phyloP scores from a whole-genome alignment of 2,797 vertebrate genomes.

The Erpetoichthys calabaricus region DNA sequence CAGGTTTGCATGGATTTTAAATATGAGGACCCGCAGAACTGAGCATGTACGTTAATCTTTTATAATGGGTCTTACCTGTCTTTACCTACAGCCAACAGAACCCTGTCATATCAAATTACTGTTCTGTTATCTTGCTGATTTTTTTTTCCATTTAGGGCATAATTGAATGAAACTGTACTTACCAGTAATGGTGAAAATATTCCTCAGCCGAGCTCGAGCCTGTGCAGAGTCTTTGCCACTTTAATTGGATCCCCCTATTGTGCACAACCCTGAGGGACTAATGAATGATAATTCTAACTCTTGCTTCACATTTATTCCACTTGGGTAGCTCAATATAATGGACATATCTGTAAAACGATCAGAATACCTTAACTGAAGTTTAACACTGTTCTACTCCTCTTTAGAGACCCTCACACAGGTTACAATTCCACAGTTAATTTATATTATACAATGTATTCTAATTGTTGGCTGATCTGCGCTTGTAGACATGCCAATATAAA shows the following conservation, averaged over 20 bases:
- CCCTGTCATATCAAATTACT: no score
- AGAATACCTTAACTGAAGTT: conserved; percentile 8
- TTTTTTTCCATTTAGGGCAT: no score
- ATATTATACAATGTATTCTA: conserved; percentile 6
- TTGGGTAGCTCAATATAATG: conserved; percentile 20
- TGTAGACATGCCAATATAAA: no score
- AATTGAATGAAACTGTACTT: no score
- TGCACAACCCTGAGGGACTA: conserved; percentile 20
- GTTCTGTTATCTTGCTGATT: no score
- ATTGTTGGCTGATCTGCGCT: conserved; percentile 12
- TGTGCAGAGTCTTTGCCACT: conserved; percentile 31
- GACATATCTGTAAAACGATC: conserved; percentile 24
- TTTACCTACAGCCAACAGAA: no score
- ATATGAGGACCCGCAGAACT: no score
- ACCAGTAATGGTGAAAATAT: conserved; percentile 25
- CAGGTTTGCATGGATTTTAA: no score
- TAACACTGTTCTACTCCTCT: conserved; percentile 19
- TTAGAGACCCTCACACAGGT: conserved; percentile 14
- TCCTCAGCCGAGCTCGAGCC: conserved; percentile 35
- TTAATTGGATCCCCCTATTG: conserved; percentile 15
- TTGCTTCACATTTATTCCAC: conserved; percentile 29
- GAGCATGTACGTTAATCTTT: no score
- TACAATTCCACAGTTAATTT: conserved; percentile 19
- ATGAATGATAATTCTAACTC: conserved; percentile 26
- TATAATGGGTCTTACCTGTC: no score